Base-by-base conservation (phyloP, 1,140 invertebrate species). In the Bombyx mandarina region DNA sequence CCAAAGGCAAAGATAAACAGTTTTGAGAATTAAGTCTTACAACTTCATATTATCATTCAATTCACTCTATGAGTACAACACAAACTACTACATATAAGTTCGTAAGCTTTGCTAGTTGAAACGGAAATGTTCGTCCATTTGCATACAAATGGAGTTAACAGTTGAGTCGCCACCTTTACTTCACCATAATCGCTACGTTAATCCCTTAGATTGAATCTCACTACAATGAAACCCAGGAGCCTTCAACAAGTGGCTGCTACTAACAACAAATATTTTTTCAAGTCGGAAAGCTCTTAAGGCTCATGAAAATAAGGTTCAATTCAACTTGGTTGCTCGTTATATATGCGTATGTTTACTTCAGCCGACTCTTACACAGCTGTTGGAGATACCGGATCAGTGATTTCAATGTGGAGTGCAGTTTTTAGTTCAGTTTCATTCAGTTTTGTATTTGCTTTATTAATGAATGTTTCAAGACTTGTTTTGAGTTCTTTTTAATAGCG, bases 191-290 rank as follows among this genome's bases (percentile, higher is more conserved):
- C 45, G 54, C 46, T 9, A 48, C 18, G 35, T 56, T 63, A 63
- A 63, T 63, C 62, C 62, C 54, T 60, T 57, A 63, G 58, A 63
- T 60, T 63, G 47, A 63, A 63, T 63, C 57, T 57, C 54, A 56
- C 46, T 26, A 62, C 52, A 56, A 61, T 58, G 43, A 51, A 54
- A 56, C 44, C 51, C 44, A 45, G 58, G 49, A 48, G 43, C 35
- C 54, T 45, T 52, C 59, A 65, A 65, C 63, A 65, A 65, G 63
- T 61, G 60, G 57, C 46, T 49, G 50, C 50, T 51, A 5, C 50
- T 35, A 51, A 51, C 3, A 51, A 26, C 50, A 51, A 5, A 51
- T 10, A 7, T 8, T 3, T 7, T 51, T 7, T 22, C 42, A 8
- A 51, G 3, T 26, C 42, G 4, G 26, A 51, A 35, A 35, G 26